A percentile compares a stretch with the other conserved stretches of the same genome.
phyloP scores from a whole-genome alignment of 2,113 vertebrate genomes.

The Arvicanthis niloticus region DNA sequence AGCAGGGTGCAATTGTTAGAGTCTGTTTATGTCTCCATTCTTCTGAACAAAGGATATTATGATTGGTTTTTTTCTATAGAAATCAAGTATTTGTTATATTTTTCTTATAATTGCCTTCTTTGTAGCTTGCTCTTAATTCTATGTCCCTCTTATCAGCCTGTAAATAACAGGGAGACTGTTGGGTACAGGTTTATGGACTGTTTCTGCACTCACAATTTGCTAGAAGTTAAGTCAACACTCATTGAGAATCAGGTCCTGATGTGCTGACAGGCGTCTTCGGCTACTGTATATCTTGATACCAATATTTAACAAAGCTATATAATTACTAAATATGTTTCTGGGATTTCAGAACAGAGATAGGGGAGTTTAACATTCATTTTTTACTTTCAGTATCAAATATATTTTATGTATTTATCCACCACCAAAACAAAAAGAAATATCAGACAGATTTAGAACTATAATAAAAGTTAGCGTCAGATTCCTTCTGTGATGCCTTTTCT shows the following conservation, averaged over 20 bases:
- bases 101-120: constrained; percentile 52
- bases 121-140: constrained; percentile 1
- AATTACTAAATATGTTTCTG: constrained; percentile 63
- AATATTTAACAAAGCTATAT: constrained; percentile 33
- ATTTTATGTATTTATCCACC: not conserved
- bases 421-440: not conserved
- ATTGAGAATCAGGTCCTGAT: constrained; percentile 44
- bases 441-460: not conserved
- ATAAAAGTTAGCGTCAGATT: not conserved
- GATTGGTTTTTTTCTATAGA: constrained; percentile 47
- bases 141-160: not conserved
- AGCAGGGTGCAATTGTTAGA: constrained; percentile 84
- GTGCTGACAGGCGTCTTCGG: constrained; percentile 65
- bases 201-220: constrained; percentile 75
- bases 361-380: not conserved
- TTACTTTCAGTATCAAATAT: not conserved
- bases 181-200: constrained; percentile 57
- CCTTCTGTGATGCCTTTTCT: not conserved
- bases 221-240: constrained; percentile 62
- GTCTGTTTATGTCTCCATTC: constrained; percentile 70
- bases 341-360: not conserved
- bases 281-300: constrained; percentile 45
- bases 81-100: constrained; percentile 58
- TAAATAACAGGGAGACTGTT: constrained; percentile 42
- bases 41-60: constrained; percentile 73